Conservation (phyloP, 1,140 invertebrate genomes). For the Ruditapes philippinarum region DNA sequence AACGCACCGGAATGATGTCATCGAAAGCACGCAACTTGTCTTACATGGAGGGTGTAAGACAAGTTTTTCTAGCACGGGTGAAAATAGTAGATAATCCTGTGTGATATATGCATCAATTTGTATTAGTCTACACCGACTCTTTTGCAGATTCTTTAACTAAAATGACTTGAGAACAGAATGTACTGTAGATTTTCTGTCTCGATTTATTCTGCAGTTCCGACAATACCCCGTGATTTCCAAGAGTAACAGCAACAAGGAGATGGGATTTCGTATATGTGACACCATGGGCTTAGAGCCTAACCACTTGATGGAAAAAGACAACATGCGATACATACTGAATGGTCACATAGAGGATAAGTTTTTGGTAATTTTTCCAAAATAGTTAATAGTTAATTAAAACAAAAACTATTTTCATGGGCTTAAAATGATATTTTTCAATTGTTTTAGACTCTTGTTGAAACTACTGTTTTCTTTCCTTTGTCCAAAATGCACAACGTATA, state of each 20-base stretch:
- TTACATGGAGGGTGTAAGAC: too few relatives aligned
- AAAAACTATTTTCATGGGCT: too few relatives aligned
- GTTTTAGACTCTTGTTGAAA: background rate
- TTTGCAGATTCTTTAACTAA: too few relatives aligned
- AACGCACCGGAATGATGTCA: too few relatives aligned
- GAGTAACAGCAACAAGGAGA: background rate
- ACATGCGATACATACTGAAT: constrained; percentile 24
- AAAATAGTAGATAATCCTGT: too few relatives aligned
- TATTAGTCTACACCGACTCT: too few relatives aligned
- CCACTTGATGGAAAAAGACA: constrained; percentile 19
- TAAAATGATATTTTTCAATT: background rate
- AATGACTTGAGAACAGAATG: too few relatives aligned
- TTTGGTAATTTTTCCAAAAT: background rate
- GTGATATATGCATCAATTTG: too few relatives aligned
- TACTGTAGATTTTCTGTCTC: background rate
- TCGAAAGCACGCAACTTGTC: too few relatives aligned
- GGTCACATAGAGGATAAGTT: constrained; percentile 16
- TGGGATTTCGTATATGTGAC: constrained; percentile 19
- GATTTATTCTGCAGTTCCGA: background rate
- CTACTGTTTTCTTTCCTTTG: background rate
- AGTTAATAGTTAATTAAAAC: background rate
- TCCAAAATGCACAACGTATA: background rate
- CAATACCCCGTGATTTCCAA: constrained; percentile 26
- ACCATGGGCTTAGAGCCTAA: background rate
- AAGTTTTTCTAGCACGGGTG: too few relatives aligned